Base-by-base conservation (phyloP, 2,888 invertebrate genomes). In the Eulithis prunata region DNA sequence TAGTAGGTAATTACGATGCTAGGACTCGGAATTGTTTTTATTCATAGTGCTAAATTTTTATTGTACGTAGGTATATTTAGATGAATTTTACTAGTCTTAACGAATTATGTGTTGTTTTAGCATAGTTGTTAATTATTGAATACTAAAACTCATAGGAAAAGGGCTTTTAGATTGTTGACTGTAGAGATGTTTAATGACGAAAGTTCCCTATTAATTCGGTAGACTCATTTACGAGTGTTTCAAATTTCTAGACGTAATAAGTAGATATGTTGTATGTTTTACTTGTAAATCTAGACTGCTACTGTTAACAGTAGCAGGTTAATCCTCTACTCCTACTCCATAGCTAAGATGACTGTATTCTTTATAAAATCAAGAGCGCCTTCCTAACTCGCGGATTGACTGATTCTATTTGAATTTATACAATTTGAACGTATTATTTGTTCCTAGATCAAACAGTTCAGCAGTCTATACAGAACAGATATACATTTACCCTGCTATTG, bases 1-100 rank as follows among this genome's bases (percentile, higher is more conserved):
- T 21, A 21, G 21, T 21, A 21, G 4, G 49, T 52, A 28, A 52
- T 57, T 49, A 61, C 58, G 69, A 61, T 66, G 66, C 57, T 69
- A 54, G 51, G 49, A 47, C 52, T 52, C 10, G 52, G 53, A 59
- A 62, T 67, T 62, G 64, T 65, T 66, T 66, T 53, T 54, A 62
- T 63, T 51, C 56, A 64, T 53, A 62, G 46, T 69, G 69, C 65
- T 52, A 62, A 65, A 62, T 66, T 60, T 41, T 61, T 62, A 69
- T 64, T 68, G 57, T 47, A 45, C n/a, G 47, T 62, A 21, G 21
- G 21, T 21, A 32, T 32, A 71, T 71, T 70, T 71, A 68, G 70
- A 72, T 62, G 67, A 70, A 66, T 72, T 71, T 71, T 69, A 71
- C 72, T 74, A 72, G 72, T 74, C 73, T 59, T 68, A 66, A 56